Base-by-base conservation (phyloP, 1,140 invertebrate genomes). In the Magallana angulata region DNA sequence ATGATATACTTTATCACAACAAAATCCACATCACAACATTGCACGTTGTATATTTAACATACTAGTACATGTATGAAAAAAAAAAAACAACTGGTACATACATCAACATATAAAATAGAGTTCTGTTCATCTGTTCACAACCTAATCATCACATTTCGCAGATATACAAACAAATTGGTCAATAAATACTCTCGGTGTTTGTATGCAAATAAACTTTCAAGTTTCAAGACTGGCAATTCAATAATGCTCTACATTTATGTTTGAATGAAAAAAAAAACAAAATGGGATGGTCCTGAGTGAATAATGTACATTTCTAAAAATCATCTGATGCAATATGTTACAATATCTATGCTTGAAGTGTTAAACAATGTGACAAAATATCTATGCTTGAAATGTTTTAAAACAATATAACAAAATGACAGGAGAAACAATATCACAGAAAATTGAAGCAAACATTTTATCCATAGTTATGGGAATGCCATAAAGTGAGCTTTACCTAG, bases 1-100 rank as follows among this genome's bases (percentile, higher is more conserved):
- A 30, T 76, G 14, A 76, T 24, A 76, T 48, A 48, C 12, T 24
- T 76, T 76, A 76, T 76, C 68, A 76, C 68, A 76, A 76, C 18
- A 36, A 48, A 30, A 30, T 71, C 36, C 68, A 76, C 68, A 76
- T 30, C 68, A 76, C 68, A 9, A 76, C 68, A 76, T 76, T 76
- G 68, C 68, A 76, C 68, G 24, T 76, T 24, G 24, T 24, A 76
- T 76, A 76, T 30, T 76, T 30, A 76, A 76, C 68, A 16, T 62
- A 76, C 36, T 48, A 36, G 68, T 30, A 76, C 24, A 76, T 30
- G 11, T 30, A 18, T 30, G 24, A 76, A 30, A 76, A 64, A 76
- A 71, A 30, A 18, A 30, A 48, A 48, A 1, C 36, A 24, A 24
- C 36, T 3, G 0, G 68, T 18, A 9, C 68, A 30, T 48, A 48